Percentiles rank a stretch among this genome's conserved stretches.
Conservation (phyloP, 1,140 invertebrate genomes). For the Plutomurus gul region DNA sequence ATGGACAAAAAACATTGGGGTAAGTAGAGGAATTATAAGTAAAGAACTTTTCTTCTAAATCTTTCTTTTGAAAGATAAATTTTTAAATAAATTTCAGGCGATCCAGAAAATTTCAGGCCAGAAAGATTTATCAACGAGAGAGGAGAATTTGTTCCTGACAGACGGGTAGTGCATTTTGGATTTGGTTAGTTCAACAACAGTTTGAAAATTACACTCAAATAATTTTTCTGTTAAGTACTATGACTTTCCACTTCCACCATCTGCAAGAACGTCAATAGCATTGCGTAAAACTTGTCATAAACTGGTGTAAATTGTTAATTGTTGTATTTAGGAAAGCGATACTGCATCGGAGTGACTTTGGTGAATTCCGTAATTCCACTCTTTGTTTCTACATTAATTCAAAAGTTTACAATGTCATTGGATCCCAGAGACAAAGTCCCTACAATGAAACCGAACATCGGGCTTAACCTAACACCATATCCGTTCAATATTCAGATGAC, state of each 20-base stretch:
- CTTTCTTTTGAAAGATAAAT: too few relatives aligned
- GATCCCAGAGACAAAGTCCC: slow-evolving; percentile 54
- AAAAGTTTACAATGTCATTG: slow-evolving; percentile 61
- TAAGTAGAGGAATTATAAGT: too few relatives aligned
- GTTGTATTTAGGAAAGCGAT: slow-evolving; percentile 64
- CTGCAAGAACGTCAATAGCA: too few relatives aligned
- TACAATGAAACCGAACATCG: slow-evolving; percentile 19
- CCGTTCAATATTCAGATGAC: slow-evolving; percentile 15
- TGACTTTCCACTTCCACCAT: too few relatives aligned
- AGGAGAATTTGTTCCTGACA: slow-evolving; percentile 29
- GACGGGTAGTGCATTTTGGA: slow-evolving; percentile 32
- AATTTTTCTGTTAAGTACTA: too few relatives aligned
- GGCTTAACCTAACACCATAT: slow-evolving; percentile 14
- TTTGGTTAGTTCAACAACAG: slow-evolving; percentile 16
- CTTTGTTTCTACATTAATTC: slow-evolving; percentile 62
- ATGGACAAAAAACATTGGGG: slow-evolving; percentile 53
- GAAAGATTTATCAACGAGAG: slow-evolving; percentile 51
- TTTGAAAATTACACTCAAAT: too few relatives aligned
- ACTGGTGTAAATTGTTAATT: neutral
- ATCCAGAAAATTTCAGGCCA: slow-evolving; percentile 56
- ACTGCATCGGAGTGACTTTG: slow-evolving; percentile 67
- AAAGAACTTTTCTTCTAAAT: too few relatives aligned
- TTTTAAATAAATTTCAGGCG: slow-evolving; percentile 55
- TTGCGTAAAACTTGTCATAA: neutral
- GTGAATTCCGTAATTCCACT: slow-evolving; percentile 64